phyloP scores from a whole-genome alignment of 2,888 invertebrate genomes.

The Gymnoscelis rufifasciata region DNA sequence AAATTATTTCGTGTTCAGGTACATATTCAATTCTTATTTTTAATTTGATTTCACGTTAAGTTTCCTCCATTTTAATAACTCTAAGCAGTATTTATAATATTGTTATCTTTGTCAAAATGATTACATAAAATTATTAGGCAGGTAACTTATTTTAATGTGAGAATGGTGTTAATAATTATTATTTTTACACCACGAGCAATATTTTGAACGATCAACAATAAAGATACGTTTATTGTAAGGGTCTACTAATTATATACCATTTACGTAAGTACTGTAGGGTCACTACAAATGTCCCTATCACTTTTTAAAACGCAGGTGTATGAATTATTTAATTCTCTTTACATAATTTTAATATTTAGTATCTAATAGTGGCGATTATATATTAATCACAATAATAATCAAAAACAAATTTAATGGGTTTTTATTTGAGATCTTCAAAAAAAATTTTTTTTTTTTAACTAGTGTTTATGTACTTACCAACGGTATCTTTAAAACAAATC shows the following conservation, averaged over 20 bases:
- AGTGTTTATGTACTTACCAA: constrained; percentile 60
- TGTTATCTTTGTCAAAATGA: too few relatives aligned
- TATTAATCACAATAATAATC: too few relatives aligned
- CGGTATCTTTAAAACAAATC: constrained; percentile 74
- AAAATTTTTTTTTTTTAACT: too few relatives aligned
- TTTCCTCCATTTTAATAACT: too few relatives aligned
- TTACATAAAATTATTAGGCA: too few relatives aligned
- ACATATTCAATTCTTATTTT: too few relatives aligned
- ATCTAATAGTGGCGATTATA: too few relatives aligned
- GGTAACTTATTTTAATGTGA: not conserved
- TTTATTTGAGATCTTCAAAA: too few relatives aligned
- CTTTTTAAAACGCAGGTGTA: not conserved
- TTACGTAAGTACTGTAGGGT: not conserved
- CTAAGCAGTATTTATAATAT: too few relatives aligned
- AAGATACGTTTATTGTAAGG: constrained; percentile 24
- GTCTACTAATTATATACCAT: constrained; percentile 17
- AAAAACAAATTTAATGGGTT: too few relatives aligned
- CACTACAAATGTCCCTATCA: not conserved
- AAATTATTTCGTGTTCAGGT: too few relatives aligned
- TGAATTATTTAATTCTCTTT: not conserved
- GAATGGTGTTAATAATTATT: constrained; percentile 8
- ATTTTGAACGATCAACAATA: constrained; percentile 27
- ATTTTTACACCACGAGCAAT: constrained; percentile 18
- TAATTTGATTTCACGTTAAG: too few relatives aligned
- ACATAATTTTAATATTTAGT: not conserved